phyloP scores from a whole-genome alignment of 2,888 invertebrate species.

The Drosophila subquinaria region DNA sequence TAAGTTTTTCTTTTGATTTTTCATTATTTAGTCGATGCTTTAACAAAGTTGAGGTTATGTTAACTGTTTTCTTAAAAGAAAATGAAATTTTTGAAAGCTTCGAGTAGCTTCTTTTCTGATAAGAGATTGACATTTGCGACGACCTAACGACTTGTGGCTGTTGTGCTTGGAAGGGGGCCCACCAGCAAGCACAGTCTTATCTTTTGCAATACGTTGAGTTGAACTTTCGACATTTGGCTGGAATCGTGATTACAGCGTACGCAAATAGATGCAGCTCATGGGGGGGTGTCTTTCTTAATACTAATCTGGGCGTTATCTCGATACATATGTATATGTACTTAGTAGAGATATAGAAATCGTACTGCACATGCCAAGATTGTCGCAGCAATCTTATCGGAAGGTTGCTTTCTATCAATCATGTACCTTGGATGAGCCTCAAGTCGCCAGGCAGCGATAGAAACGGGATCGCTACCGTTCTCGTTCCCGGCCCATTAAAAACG shows the following conservation, averaged over 20 bases:
- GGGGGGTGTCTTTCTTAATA: constrained; percentile 41
- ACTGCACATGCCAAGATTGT: constrained; percentile 27
- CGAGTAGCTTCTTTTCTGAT: constrained; percentile 25
- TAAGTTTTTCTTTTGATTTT: neutral
- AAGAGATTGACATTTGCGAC: constrained; percentile 8
- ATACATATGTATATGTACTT: neutral
- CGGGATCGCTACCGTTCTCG: constrained; percentile 1
- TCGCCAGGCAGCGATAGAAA: constrained; percentile 32
- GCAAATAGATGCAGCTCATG: constrained; percentile 32
- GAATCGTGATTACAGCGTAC: constrained; percentile 19
- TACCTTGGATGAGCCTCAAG: constrained; percentile 18
- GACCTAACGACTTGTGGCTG: neutral
- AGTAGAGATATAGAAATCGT: neutral
- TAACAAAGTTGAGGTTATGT: constrained; percentile 4
- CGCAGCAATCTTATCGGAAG: constrained; percentile 40
- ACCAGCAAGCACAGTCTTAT: constrained; percentile 22
- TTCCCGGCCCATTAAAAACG: neutral
- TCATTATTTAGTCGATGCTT: neutral
- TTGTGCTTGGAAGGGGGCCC: neutral
- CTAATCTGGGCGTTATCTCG: neutral
- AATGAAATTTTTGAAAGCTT: constrained; percentile 3
- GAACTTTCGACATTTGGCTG: constrained; percentile 35
- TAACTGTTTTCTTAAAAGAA: neutral
- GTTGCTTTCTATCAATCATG: constrained; percentile 8
- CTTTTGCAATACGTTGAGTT: constrained; percentile 25